These are phyloP conservation scores for Trissoscelio sp. DNA, from an alignment of 2,888 invertebrate species.

Conservation along the genomic window DNA sequence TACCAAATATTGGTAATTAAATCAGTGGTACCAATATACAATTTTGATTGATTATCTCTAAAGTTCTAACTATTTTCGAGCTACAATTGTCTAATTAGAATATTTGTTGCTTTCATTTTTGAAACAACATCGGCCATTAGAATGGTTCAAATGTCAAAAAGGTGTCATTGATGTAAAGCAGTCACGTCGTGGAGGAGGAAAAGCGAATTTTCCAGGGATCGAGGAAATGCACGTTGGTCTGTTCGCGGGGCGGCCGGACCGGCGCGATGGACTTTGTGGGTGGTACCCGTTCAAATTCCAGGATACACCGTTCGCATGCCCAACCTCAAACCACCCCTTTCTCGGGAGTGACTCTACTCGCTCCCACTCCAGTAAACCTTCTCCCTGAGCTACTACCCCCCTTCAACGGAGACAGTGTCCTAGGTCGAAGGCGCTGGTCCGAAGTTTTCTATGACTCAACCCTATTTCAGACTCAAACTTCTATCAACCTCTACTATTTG, in stretches of 20 bases:
- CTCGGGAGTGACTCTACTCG: conserved; percentile 63
- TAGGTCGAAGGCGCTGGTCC: conserved; percentile 73
- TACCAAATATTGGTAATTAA: conserved; percentile 16
- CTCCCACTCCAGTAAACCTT: conserved; percentile 65
- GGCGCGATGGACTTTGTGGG: conserved; percentile 83
- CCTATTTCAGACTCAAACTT: too few species aligned
- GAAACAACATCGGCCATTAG: conserved; percentile 42
- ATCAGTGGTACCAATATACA: background rate
- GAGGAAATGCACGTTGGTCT: conserved; percentile 78
- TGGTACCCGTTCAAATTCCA: conserved; percentile 83
- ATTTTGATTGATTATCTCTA: too few species aligned
- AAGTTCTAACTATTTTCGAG: too few species aligned
- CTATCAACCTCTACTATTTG: too few species aligned
- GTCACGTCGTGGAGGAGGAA: conserved; percentile 56
- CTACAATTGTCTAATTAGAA: too few species aligned
- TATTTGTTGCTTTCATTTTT: conserved; percentile 16
- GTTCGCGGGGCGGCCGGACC: conserved; percentile 81
- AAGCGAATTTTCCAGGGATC: conserved; percentile 69
- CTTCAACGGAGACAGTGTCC: conserved; percentile 68
- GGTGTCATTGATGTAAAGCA: conserved; percentile 60
- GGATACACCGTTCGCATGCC: conserved; percentile 86
- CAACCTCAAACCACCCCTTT: conserved; percentile 78
- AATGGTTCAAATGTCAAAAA: conserved; percentile 60
- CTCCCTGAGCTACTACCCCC: conserved; percentile 57
- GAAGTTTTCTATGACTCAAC: conserved; percentile 72